Evolutionary conservation across 2,113 vertebrate genomes (phyloP), one percentile per base, ranked within the genome.

Genomic region (Phycodurus eques): DNA sequence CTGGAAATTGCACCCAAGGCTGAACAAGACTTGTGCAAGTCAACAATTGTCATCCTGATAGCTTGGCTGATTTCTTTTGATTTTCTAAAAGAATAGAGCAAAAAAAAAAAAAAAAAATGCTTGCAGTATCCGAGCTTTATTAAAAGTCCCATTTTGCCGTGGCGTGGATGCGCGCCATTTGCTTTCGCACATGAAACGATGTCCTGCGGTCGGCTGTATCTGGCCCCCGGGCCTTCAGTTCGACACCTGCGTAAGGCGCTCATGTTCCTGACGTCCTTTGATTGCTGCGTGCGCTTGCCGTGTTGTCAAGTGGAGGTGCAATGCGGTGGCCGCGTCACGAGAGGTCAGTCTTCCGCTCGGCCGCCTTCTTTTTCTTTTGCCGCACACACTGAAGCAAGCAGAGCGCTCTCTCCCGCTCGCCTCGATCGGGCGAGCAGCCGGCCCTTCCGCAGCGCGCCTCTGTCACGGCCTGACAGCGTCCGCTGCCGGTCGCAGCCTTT

Each of bases 381-480:
- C n/a, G 8, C n/a, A 56, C 8, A 10, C n/a, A 56, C 8, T 27
- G 12, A 13, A 20, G 12, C 57, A 60, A 35, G 31, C 27, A 33
- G 31, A 35, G 59, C 31, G 15, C 57, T 60, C 57, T 60, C 27
- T 61, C 31, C 14, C 33, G 14, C 59, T 61, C 17, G 35, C 35
- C 6, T 39, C 33, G 59, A 61, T 61, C 35, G 17, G 14, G 17
- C 5, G 22, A 31, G 27, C 13, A 27, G 10, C 11, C 27, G 4
- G 53, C 22, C 20, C 35, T 39, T 6, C 35, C 42, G 64, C 10
- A 42, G 22, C 46, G 66, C 5, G 14, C 19, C 19, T 66, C n/a
- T 31, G 80, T 1, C 60, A 46, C 54, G 80, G 79, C 87, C 90
- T 92, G 87, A 94, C 88, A 93, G 92, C 93, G 93, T 92, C 92